A percentile compares a stretch with the other conserved stretches of the same genome.
Conservation (phyloP, 2,113 vertebrate species). For the Megalops atlanticus region DNA sequence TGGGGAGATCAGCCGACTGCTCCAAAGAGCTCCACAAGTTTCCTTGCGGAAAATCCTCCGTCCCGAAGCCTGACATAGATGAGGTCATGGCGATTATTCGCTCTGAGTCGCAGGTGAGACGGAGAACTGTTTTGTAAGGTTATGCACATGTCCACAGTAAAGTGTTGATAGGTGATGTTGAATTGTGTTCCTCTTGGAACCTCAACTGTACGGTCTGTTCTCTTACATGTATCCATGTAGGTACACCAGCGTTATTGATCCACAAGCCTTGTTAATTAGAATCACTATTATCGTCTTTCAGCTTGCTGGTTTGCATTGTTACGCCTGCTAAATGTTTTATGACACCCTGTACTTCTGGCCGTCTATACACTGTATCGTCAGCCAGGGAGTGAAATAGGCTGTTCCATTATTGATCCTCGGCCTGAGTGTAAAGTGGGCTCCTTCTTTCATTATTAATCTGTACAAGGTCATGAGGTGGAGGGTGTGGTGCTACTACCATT, state of each 20-base stretch:
- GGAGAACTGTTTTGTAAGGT: neutral
- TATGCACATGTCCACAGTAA: neutral
- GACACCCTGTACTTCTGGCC: neutral
- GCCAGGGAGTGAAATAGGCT: neutral
- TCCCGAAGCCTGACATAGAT: fast-evolving
- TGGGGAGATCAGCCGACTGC: neutral
- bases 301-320: no score
- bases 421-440: no score
- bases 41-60: slow-evolving; percentile 56
- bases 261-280: no score
- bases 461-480: neutral
- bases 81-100: slow-evolving; percentile 44
- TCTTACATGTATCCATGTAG: no score
- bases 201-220: no score
- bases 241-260: no score
- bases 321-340: neutral
- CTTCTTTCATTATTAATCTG: neutral
- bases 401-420: neutral
- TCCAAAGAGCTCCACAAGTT: slow-evolving; percentile 15
- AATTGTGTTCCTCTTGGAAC: neutral
- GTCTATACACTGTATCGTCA: no score
- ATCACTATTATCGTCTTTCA: no score
- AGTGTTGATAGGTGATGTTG: neutral
- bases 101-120: slow-evolving; percentile 77
- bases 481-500: neutral